Base-by-base conservation (phyloP, 2,888 invertebrate genomes). In the Aleiodes leptofemur region DNA sequence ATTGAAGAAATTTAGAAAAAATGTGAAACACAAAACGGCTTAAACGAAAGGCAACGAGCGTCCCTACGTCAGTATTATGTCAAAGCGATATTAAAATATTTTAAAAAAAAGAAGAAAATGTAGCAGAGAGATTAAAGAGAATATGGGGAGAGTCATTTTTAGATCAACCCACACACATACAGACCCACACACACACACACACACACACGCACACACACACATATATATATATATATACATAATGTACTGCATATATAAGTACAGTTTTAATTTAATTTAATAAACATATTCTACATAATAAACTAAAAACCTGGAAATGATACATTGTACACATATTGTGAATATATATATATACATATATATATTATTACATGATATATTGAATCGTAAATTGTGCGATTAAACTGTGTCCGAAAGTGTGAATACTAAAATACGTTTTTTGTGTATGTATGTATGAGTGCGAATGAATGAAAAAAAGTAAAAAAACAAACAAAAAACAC, bases 61-160 rank as follows among this genome's bases (percentile, higher is more conserved):
- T 85, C 82, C 83, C 82, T 81, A 83, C 83, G 86, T 88, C 88
- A 88, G 87, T 88, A 88, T 88, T 88, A 87, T 81, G 81, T 85
- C 83, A 77, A 82, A 84, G 80, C 82, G 83, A 84, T 84, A 85
- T 81, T 84, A 80, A 83, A 64, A 53, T 48, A 73, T 51, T 29
- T 61, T 64, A 73, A 34, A 23, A 23, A 23, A 23, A 23, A 23
- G 23, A 23, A 34, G 34, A 56, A 23, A 78, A 70, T 73, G 72
- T 59, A 74, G 48, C 61, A 59, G 38, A 50, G 34, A 73, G 13
- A 56, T 57, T 29, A 14, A 53, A 50, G 57, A 53, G 57, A 61
- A 53, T 69, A 16, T 59, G 64, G 59, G 59, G 64, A 50, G 23
- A 69, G 64, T 64, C 48, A 64, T 64, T 64, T 43, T 64, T 48